Evolutionary conservation across 2,888 invertebrate species (phyloP), one percentile per base, ranked within the genome.

Genomic region (Troglohyphantes excavatus): DNA sequence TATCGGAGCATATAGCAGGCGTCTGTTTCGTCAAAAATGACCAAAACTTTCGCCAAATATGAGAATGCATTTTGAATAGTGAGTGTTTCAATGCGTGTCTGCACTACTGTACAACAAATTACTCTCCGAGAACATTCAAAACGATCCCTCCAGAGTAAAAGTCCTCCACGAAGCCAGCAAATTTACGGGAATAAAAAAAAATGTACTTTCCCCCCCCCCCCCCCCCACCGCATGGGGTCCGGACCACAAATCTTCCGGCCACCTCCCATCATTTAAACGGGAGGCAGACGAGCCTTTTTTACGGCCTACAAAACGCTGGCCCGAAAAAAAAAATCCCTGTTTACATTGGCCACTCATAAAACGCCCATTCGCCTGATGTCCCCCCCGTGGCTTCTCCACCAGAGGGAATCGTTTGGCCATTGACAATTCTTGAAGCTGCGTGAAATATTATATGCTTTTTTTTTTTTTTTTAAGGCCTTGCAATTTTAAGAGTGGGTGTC

Each of bases 261-360:
- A 59, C 73, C 87, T 72, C 87, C 87, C 87, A 88, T 88, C 65
- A 73, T 81, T 87, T 88, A 72, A 29, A 53, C 67, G 33, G 43
- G 33, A 61, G 70, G 33, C 81, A 88, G 87, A 81, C 87, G 26
- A n/a, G 3, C 13, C 39, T 39, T 53, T 65, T 88, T 88, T 88
- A 88, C 81, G 81, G 88, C 79, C 75, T 67, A 46, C 65, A 53
- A 67, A 26, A 83, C 23, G 26, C 33, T 78, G 23, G 63, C 63
- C 53, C 79, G 76, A 61, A 75, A 88, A 73, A 63, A 79, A 79
- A 59, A 68, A 29, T 21, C 65, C 27, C 72, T 89, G 82, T 88
- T 88, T 88, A 88, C 87, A 75, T 88, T 81, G 87, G 87, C 81
- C 87, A 67, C 87, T 63, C 87, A 88, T 88, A 88, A 88, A 88